Percentiles rank a stretch among this genome's conserved stretches.
These are phyloP conservation scores for Drosophila imparisetae DNA, from an alignment of 2,888 invertebrate species.

Conservation along the genomic window DNA sequence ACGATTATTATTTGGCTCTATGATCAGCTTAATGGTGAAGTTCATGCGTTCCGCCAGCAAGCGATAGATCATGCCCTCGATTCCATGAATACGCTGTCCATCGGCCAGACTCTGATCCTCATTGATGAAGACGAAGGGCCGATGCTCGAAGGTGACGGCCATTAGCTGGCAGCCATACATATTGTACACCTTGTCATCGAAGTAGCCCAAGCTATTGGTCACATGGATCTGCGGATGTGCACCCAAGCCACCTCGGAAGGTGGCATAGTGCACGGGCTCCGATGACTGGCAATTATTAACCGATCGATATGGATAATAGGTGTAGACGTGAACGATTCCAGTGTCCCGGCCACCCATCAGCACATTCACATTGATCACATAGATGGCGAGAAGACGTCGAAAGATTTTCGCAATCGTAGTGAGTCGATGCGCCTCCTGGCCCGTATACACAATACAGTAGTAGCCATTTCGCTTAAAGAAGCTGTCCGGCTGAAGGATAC, in stretches of 20 bases:
- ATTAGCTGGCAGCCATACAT: constrained; percentile 78
- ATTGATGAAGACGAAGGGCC: constrained; percentile 72
- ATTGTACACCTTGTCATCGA: constrained; percentile 72
- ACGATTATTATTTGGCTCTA: constrained; percentile 43
- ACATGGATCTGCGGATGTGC: constrained; percentile 29
- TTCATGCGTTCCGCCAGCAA: constrained; percentile 79
- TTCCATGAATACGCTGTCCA: constrained; percentile 65
- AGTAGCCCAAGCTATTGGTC: constrained; percentile 52
- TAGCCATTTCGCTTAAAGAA: constrained; percentile 73
- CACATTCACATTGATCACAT: constrained; percentile 79
- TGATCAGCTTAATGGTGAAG: constrained; percentile 70
- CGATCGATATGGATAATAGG: constrained; percentile 79
- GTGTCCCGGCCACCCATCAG: constrained; percentile 52
- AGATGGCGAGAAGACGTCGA: constrained; percentile 74
- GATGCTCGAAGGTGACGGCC: constrained; percentile 70
- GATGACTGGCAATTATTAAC: constrained; percentile 66
- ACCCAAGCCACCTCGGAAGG: constrained; percentile 58
- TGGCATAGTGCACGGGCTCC: constrained; percentile 66
- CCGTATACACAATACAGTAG: constrained; percentile 79
- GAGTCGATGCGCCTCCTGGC: constrained; percentile 57
- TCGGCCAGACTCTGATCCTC: constrained; percentile 9
- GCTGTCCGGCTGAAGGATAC: constrained; percentile 52
- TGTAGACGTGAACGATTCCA: constrained; percentile 68
- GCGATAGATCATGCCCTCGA: constrained; percentile 78
- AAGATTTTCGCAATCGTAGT: constrained; percentile 71